A percentile compares a stretch with the other conserved stretches of the same genome.
Evolutionary conservation across 2,888 invertebrate genomes (phyloP).

Genomic region (Drosophila setosimentum): DNA sequence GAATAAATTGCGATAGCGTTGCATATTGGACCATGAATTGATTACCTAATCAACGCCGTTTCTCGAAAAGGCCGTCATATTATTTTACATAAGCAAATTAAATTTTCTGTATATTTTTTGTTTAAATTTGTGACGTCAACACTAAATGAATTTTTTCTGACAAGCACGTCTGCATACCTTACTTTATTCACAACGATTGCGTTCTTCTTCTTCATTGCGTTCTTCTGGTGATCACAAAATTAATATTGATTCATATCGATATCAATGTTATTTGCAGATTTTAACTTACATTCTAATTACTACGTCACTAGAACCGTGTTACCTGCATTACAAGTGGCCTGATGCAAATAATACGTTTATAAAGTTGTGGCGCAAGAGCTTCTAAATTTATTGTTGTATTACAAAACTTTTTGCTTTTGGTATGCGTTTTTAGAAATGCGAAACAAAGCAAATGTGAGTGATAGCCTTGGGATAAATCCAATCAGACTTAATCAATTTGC

Average conservation of each 20-base stretch:
- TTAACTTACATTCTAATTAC: neutral
- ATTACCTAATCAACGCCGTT: neutral
- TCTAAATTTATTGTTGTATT: neutral
- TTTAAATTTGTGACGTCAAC: neutral
- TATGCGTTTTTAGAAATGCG: neutral
- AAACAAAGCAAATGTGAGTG: conserved; percentile 13
- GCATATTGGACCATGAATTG: neutral
- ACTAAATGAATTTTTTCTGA: neutral
- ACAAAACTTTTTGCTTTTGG: neutral
- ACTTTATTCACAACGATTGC: neutral
- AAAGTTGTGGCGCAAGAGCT: neutral
- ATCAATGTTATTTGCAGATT: neutral
- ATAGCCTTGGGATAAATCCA: conserved; percentile 53
- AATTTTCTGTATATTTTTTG: neutral
- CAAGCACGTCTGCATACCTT: neutral
- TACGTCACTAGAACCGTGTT: neutral
- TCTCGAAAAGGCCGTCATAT: neutral
- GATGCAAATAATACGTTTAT: neutral
- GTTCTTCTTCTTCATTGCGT: neutral
- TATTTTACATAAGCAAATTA: neutral
- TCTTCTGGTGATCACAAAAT: neutral
- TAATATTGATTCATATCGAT: neutral
- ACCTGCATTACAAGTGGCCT: neutral
- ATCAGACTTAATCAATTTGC: conserved; percentile 70
- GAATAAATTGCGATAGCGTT: neutral